Evolutionary conservation across 2,113 vertebrate species (phyloP), one percentile per base, ranked within the genome.

Genomic region (Tichodroma muraria): DNA sequence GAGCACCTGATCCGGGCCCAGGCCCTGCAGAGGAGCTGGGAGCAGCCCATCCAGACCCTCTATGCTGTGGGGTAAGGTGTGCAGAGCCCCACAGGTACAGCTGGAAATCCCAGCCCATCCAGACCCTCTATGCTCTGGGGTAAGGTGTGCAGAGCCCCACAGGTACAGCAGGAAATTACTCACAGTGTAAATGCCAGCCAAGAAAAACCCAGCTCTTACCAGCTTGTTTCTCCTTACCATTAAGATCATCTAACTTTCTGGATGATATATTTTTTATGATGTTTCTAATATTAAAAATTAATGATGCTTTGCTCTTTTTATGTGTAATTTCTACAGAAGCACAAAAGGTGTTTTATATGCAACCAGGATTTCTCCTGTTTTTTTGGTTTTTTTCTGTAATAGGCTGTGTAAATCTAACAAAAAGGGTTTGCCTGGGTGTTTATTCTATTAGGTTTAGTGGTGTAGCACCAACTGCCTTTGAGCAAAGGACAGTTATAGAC

Each of bases 51-150:
- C n/a, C 97, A 84, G 4, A 98, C 98, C 3, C 97, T 99, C 47
- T 99, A 99, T 17, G 98, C 99, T 37, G 93, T 99, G 1, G 98
- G 99, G 99, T 99, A 97, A 97, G 98, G 9, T 9, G 10, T 5
- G 10, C 0, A 3, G 7, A 16, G 22, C 10, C 53, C 17, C 4
- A 33, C 0, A 3, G 20, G 15, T 6, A 4, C 38, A 13, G 1
- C 53, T 31, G 59, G 54, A 45, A 28, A 54, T 40, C 37, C 45
- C 97, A 77, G 8, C 97, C 97, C 11, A 94, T 98, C 22, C 96
- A 88, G 8, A 98, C 98, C 3, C 97, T 99, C 37, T 99, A 98
- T 31, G 98, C 98, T n/a, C 85, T 99, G 0, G 98, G 98, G 98
- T 98, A 94, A 97, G 97, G 9, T 5, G 19, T 6, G 11, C 0